Percentiles rank a stretch among this genome's conserved stretches.
These are phyloP conservation scores for Slavum lentiscoides DNA, from an alignment of 2,888 invertebrate genomes.

Conservation along the genomic window DNA sequence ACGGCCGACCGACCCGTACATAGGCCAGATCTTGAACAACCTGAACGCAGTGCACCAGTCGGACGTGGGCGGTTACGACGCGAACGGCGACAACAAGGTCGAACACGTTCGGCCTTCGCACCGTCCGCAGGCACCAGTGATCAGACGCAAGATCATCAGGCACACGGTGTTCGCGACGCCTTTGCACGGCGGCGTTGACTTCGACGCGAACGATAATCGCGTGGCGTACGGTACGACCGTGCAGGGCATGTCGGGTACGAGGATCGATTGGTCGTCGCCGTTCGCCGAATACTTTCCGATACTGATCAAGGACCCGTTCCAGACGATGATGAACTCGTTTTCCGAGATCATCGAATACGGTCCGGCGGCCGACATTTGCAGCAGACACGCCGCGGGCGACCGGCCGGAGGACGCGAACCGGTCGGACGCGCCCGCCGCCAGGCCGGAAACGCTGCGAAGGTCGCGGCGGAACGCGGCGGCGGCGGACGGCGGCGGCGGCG, in stretches of 20 bases:
- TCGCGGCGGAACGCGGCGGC: slow-evolving; percentile 14
- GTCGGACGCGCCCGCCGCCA: slow-evolving; percentile 1
- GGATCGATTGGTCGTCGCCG: slow-evolving; percentile 60
- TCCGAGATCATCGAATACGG: slow-evolving; percentile 66
- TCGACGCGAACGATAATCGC: background rate
- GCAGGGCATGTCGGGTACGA: background rate
- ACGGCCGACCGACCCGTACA: slow-evolving; percentile 42
- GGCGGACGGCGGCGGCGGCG: background rate
- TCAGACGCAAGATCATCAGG: slow-evolving; percentile 39
- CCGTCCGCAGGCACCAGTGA: background rate
- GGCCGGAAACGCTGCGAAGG: background rate
- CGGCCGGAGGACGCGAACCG: slow-evolving; percentile 12
- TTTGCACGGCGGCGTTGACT: background rate
- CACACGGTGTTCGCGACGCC: slow-evolving; percentile 41
- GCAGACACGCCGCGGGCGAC: slow-evolving; percentile 56
- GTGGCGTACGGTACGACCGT: background rate
- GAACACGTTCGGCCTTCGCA: too few species aligned
- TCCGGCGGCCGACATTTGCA: slow-evolving; percentile 64
- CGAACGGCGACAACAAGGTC: too few species aligned
- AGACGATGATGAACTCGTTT: slow-evolving; percentile 64
- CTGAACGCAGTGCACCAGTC: slow-evolving; percentile 13
- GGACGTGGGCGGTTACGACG: too few species aligned
- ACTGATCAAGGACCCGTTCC: slow-evolving; percentile 65
- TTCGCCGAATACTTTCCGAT: slow-evolving; percentile 65
- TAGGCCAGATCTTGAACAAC: slow-evolving; percentile 21